phyloP scores from a whole-genome alignment of 2,113 vertebrate species.

The Cebidichthys violaceus region DNA sequence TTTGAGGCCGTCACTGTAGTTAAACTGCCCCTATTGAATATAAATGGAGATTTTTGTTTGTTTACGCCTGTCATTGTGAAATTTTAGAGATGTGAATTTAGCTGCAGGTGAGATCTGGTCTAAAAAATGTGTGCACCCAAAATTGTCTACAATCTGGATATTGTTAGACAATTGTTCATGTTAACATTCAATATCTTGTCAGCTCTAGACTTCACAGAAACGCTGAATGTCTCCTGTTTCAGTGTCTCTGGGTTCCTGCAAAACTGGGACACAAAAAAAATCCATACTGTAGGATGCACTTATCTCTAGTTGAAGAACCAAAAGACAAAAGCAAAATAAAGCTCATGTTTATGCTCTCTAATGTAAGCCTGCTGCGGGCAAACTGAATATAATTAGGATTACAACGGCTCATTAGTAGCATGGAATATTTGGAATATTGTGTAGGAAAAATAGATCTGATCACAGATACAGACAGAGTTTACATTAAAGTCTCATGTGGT shows the following conservation, averaged over 20 bases:
- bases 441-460: not conserved
- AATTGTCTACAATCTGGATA: not conserved
- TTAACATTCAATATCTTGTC: not conserved
- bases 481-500: not conserved
- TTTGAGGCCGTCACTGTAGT: not conserved
- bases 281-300: not conserved
- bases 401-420: not conserved
- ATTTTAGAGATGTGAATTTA: not conserved
- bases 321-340: conserved; percentile 3
- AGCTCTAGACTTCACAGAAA: not conserved
- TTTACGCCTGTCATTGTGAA: not conserved
- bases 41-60: not conserved
- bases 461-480: not conserved
- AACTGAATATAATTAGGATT: conserved; percentile 1
- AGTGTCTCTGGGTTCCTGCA: conserved; percentile 2
- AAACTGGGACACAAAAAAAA: conserved; percentile 9
- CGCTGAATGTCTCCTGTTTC: not conserved
- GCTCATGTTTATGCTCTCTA: not conserved
- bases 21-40: not conserved
- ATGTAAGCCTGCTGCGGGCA: conserved; percentile 1
- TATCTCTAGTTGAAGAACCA: conserved; percentile 7
- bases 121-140: not conserved
- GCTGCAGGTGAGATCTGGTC: not conserved
- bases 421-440: conserved; percentile 1
- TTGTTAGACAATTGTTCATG: not conserved